Evolutionary conservation across 2,797 vertebrate species (phyloP).

Genomic region (Dryobates pubescens): DNA sequence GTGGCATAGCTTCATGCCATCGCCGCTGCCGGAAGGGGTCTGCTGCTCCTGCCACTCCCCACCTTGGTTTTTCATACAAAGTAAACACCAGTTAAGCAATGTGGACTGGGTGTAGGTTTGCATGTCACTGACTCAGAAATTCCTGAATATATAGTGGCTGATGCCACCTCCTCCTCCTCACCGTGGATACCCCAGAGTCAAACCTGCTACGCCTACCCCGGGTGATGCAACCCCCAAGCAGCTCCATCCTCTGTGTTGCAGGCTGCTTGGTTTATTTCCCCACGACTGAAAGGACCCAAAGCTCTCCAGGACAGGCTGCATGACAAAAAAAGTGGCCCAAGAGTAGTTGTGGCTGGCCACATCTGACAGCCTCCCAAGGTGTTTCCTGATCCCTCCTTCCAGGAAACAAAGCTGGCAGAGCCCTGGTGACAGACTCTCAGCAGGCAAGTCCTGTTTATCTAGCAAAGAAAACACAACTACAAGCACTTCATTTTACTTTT

Average conservation of each 20-base stretch:
- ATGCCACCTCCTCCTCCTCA: constrained; percentile 22
- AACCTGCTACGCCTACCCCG: neutral
- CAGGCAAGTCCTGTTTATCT: constrained; percentile 71
- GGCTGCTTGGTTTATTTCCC: neutral
- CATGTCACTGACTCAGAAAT: constrained; percentile 72
- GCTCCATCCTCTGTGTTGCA: neutral
- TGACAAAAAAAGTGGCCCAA: neutral
- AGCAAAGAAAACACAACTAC: constrained; percentile 56
- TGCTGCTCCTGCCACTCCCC: constrained; percentile 20
- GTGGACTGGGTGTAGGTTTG: constrained; percentile 64
- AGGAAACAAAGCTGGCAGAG: neutral
- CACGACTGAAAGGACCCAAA: neutral
- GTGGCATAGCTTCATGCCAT: neutral
- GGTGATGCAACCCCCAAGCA: constrained; percentile 16
- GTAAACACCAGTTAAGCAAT: constrained; percentile 70
- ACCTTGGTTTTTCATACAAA: constrained; percentile 57
- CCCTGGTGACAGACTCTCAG: constrained; percentile 19
- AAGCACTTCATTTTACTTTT: constrained; percentile 61
- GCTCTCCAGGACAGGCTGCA: neutral
- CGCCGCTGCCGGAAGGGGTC: neutral
- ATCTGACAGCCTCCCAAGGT: neutral
- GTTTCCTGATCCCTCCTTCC: constrained; percentile 27
- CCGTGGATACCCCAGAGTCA: neutral
- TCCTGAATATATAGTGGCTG: constrained; percentile 43
- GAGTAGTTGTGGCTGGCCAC: fast-evolving